Percentiles rank a stretch among this genome's conserved stretches.
These are phyloP conservation scores for Proisotoma minuta DNA, from an alignment of 2,888 invertebrate genomes.

Conservation along the genomic window DNA sequence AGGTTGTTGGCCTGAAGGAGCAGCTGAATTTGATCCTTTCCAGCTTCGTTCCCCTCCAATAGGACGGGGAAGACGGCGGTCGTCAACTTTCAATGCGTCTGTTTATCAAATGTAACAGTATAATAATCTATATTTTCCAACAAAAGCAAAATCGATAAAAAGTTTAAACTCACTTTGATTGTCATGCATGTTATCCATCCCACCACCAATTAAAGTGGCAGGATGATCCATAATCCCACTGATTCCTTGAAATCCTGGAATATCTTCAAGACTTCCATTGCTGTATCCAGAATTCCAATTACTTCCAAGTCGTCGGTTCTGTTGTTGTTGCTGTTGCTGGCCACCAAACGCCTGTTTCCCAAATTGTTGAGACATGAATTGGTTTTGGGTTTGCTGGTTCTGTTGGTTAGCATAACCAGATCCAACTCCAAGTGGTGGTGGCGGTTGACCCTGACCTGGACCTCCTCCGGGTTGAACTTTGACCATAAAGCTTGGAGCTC, in stretches of 20 bases:
- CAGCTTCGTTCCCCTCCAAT: slow-evolving; percentile 43
- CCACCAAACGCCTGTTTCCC: slow-evolving; percentile 24
- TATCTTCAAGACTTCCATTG: slow-evolving; percentile 22
- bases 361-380: slow-evolving; percentile 18
- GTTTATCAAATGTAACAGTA: background rate
- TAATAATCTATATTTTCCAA: background rate
- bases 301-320: background rate
- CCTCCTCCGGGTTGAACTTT: slow-evolving; percentile 27
- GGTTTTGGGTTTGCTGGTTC: slow-evolving; percentile 14
- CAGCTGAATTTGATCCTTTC: slow-evolving; percentile 24
- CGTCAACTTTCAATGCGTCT: slow-evolving; percentile 39
- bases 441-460: slow-evolving; percentile 17
- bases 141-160: slow-evolving; percentile 1
- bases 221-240: slow-evolving; percentile 19
- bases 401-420: slow-evolving; percentile 14
- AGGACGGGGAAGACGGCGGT: slow-evolving; percentile 41
- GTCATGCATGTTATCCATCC: slow-evolving; percentile 27
- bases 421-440: slow-evolving; percentile 8
- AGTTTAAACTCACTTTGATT: slow-evolving; percentile 36
- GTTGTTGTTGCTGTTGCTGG: slow-evolving; percentile 7
- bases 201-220: background rate
- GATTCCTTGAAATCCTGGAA: slow-evolving; percentile 21
- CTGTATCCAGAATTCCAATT: slow-evolving; percentile 1
- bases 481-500: slow-evolving; percentile 66
- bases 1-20: slow-evolving; percentile 14